Base-by-base conservation (phyloP, 2,113 vertebrate species). In the Protomyctophum bolini region DNA sequence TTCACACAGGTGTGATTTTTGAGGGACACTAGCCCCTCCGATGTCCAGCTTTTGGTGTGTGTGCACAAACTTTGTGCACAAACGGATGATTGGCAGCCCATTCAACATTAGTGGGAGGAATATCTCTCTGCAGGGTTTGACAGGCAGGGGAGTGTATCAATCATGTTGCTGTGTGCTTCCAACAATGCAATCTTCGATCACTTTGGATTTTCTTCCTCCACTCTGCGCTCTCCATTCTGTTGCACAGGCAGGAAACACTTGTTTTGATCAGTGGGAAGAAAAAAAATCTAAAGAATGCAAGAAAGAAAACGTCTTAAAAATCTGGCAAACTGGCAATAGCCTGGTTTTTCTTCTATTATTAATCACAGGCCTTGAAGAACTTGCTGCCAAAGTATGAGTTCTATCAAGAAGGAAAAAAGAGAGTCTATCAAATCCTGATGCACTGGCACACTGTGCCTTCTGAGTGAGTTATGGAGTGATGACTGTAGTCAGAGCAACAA, bases 201-300 rank as follows among this genome's bases (percentile, higher is more conserved):
- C 58, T 68, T 55, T n/a, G 11, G n/a, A 59, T 82, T 79, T 76
- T 72, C 79, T 12, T 68, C 68, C 46, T 14, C 61, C 73, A 14
- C 52, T 62, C 56, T 67, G 82, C 77, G 64, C 69, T 72, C 69
- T 71, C 66, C 45, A 46, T 60, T 73, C 73, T 76, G 66, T 65
- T 74, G 59, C 74, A 66, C 66, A 73, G 80, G 60, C 28, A 50
- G 7, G 28, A 41, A 50, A 73, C 65, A 2, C 58, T 83, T 83
- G 84, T 86, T 87, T 78, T 86, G 74, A 87, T 90, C 81, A 63
- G 76, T 47, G 33, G 58, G 63, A 77, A 75, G 68, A 71, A 66
- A 72, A 47, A 51, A 2, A 63, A 50, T 54, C 29, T 65, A 6
- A n/a, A 33, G 2, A 65, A 41, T 46, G 47, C 52, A 60, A 51